These are phyloP conservation scores for Apogon hyalosoma DNA, from an alignment of 2,797 vertebrate genomes.

Conservation along the genomic window DNA sequence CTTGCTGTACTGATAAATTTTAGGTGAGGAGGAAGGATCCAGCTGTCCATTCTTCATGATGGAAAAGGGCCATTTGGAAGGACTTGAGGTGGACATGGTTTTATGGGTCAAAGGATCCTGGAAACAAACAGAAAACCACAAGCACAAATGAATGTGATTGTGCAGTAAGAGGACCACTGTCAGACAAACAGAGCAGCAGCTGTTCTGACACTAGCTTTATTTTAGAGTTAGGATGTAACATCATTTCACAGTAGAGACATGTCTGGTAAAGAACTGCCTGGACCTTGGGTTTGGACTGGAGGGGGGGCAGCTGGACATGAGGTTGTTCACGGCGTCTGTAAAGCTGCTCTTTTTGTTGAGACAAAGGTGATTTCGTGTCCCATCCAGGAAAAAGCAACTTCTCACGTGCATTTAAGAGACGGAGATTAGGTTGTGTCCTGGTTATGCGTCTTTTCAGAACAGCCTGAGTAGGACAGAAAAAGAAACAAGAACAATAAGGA, in stretches of 20 bases:
- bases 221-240: background rate
- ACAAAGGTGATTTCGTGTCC: constrained; percentile 44
- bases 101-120: constrained; percentile 47
- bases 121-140: constrained; percentile 21
- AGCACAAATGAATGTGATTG: background rate
- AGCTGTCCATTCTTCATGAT: background rate
- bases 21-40: background rate
- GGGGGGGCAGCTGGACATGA: constrained; percentile 58
- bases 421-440: constrained; percentile 75
- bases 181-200: too few species aligned
- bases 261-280: background rate
- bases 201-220: background rate
- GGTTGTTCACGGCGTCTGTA: constrained; percentile 16
- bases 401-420: constrained; percentile 72
- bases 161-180: background rate
- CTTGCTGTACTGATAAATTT: constrained; percentile 75
- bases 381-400: constrained; percentile 73
- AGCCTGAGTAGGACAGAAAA: constrained; percentile 73
- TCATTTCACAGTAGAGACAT: background rate
- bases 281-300: constrained; percentile 67
- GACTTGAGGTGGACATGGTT: constrained; percentile 43
- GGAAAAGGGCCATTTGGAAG: constrained; percentile 65
- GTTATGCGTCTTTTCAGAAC: constrained; percentile 81
- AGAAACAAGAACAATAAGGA: background rate
- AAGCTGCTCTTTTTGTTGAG: constrained; percentile 24